A percentile compares a stretch with the other conserved stretches of the same genome.
Conservation (phyloP, 2,888 invertebrate species). For the Cheilosia impressa region DNA sequence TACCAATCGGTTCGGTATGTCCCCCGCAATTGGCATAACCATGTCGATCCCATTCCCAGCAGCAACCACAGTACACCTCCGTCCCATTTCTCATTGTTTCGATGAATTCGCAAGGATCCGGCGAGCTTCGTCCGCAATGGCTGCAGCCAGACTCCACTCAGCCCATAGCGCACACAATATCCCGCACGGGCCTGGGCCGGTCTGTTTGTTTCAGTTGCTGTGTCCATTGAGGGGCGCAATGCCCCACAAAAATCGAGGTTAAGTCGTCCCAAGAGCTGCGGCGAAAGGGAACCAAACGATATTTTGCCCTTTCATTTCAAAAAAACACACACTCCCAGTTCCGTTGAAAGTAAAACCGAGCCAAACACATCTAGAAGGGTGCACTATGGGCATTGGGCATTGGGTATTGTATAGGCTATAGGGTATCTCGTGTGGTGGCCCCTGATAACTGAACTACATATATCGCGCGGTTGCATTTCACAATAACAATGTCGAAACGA, state of each 20-base stretch:
- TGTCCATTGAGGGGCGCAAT: constrained; percentile 43
- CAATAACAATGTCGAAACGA: constrained; percentile 57
- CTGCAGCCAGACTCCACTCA: constrained; percentile 16
- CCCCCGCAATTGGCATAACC: constrained; percentile 35
- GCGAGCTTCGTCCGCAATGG: constrained; percentile 3
- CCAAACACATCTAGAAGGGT: constrained; percentile 69
- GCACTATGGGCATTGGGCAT: constrained; percentile 56
- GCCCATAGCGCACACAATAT: constrained; percentile 65
- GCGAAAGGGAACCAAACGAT: constrained; percentile 32
- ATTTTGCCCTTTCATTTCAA: constrained; percentile 54
- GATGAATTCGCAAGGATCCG: constrained; percentile 50
- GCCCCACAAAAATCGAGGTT: constrained; percentile 62
- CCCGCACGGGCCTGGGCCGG: neutral
- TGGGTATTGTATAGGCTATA: too few relatives aligned
- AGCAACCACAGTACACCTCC: constrained; percentile 24
- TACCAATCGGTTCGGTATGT: constrained; percentile 43
- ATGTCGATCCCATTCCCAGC: constrained; percentile 12
- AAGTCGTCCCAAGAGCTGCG: constrained; percentile 12
- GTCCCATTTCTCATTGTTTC: constrained; percentile 44
- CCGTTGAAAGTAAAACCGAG: constrained; percentile 71
- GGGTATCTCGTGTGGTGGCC: constrained; percentile 1
- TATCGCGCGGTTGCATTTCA: constrained; percentile 62
- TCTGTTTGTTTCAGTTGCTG: neutral
- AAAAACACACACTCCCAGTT: constrained; percentile 17
- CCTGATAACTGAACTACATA: constrained; percentile 71